phyloP scores from a whole-genome alignment of 2,797 vertebrate genomes.

The Pygocentrus nattereri region DNA sequence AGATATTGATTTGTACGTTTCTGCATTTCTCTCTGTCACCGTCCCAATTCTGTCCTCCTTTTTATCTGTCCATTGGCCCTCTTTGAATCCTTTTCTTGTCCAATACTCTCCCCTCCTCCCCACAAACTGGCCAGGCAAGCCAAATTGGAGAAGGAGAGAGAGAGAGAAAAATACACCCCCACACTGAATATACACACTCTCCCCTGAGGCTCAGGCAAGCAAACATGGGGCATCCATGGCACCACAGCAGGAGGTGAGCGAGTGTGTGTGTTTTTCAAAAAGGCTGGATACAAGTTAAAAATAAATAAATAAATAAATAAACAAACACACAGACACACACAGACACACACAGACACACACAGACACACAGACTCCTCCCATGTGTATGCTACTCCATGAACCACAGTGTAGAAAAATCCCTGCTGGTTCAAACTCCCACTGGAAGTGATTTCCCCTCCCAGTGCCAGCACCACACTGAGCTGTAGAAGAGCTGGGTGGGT shows the following conservation, averaged over 20 bases:
- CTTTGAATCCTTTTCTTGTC: neutral
- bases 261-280: neutral
- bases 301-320: constrained; percentile 15
- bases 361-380: constrained; percentile 1
- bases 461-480: neutral
- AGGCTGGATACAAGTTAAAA: neutral
- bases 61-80: neutral
- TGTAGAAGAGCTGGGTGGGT: constrained; percentile 11
- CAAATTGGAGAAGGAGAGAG: constrained; percentile 7
- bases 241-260: constrained; percentile 41
- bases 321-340: constrained; percentile 29
- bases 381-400: neutral
- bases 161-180: constrained; percentile 37
- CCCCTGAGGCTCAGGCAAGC: constrained; percentile 50
- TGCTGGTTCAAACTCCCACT: neutral
- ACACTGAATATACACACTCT: constrained; percentile 43
- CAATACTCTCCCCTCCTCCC: constrained; percentile 15
- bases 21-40: neutral
- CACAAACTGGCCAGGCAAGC: constrained; percentile 11
- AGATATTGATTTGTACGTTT: neutral
- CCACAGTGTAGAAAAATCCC: neutral
- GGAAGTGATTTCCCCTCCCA: neutral
- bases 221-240: constrained; percentile 40
- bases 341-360: no score
- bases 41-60: constrained; percentile 1